phyloP scores from a whole-genome alignment of 2,888 invertebrate species.

The Alitta virens region DNA sequence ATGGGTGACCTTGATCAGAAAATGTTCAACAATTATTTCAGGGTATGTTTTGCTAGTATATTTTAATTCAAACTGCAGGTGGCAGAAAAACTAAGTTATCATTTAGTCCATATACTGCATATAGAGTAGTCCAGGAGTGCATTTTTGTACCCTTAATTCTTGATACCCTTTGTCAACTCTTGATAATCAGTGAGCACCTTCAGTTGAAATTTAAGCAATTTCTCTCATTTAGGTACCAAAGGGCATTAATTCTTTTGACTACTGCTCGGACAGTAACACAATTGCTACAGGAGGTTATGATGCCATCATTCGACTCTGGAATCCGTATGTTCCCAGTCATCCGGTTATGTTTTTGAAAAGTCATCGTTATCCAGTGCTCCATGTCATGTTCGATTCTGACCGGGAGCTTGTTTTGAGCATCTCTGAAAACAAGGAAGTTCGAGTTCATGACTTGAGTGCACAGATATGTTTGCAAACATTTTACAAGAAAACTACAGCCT shows the following conservation, averaged over 20 bases:
- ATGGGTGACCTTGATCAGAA: conserved; percentile 65
- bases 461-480: conserved; percentile 68
- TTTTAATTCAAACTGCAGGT: too few species aligned
- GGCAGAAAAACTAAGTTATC: too few species aligned
- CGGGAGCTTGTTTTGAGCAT: conserved; percentile 72
- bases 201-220: too few species aligned
- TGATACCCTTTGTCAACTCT: too few species aligned
- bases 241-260: conserved; percentile 55
- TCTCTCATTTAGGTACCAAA: conserved; percentile 59
- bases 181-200: too few species aligned
- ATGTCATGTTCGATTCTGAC: conserved; percentile 68
- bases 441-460: conserved; percentile 72
- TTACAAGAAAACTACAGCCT: conserved; percentile 12
- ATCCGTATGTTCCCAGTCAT: conserved; percentile 72
- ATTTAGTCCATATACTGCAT: too few species aligned
- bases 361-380: conserved; percentile 66
- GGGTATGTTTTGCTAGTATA: too few species aligned
- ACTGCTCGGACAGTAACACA: conserved; percentile 42
- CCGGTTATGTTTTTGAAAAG: conserved; percentile 68
- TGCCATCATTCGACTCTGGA: conserved; percentile 75
- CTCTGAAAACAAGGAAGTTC: conserved; percentile 70
- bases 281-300: conserved; percentile 66
- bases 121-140: too few species aligned
- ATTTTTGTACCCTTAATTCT: too few species aligned
- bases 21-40: conserved; percentile 60